Evolutionary conservation across 2,113 vertebrate species (phyloP).

Genomic region (Dicerorhinus sumatrensis): DNA sequence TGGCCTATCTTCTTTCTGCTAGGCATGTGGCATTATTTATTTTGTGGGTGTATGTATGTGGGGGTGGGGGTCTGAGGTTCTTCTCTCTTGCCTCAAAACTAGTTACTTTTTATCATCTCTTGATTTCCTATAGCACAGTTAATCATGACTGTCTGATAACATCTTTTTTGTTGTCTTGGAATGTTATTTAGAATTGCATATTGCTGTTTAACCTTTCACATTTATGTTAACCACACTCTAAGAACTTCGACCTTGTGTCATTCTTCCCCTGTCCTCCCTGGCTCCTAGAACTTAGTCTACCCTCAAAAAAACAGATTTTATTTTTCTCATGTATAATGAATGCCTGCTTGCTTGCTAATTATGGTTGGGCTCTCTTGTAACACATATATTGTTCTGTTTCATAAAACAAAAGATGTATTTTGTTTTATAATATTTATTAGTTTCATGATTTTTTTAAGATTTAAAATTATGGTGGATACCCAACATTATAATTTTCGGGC

Average conservation of each 20-base stretch:
- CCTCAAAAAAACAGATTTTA: not conserved
- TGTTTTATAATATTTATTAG: not conserved
- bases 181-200: constrained; percentile 8
- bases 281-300: not conserved
- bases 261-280: not conserved
- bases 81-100: not conserved
- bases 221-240: not conserved
- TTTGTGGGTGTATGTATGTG: not conserved
- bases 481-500: not conserved
- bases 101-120: not conserved
- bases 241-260: not conserved
- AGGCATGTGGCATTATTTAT: not conserved
- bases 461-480: not conserved
- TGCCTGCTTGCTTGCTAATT: not conserved
- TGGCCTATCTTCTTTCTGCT: not conserved
- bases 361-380: not conserved
- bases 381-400: not conserved
- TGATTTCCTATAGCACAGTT: not conserved
- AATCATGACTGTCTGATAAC: not conserved
- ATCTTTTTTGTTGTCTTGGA: not conserved
- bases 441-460: not conserved
- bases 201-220: not conserved
- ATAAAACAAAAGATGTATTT: not conserved
- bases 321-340: constrained; percentile 14
- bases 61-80: not conserved